These are phyloP conservation scores for Odontocolon sp. DNA, from an alignment of 2,888 invertebrate species.

Conservation along the genomic window DNA sequence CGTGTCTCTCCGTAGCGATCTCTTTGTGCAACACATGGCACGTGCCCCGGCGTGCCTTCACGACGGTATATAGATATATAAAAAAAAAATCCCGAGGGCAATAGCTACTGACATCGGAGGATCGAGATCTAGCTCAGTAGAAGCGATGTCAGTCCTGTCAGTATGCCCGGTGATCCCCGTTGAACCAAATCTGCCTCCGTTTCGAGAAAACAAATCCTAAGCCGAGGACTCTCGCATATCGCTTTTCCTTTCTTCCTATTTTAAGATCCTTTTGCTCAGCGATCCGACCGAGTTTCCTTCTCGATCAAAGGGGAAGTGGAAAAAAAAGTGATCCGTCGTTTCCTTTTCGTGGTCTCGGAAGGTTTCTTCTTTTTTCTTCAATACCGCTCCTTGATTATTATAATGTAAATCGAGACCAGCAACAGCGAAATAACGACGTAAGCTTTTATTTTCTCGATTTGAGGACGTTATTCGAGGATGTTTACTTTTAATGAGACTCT, in stretches of 20 bases:
- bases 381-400: too few relatives aligned
- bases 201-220: conserved; percentile 3
- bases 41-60: conserved; percentile 34
- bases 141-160: conserved; percentile 20
- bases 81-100: neutral
- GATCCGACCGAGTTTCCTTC: conserved; percentile 36
- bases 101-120: conserved; percentile 4
- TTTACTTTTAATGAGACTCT: neutral
- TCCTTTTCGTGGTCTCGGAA: conserved; percentile 41
- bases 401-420: neutral
- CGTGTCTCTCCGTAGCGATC: conserved; percentile 7
- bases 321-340: conserved; percentile 47
- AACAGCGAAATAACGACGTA: neutral
- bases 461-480: conserved; percentile 11
- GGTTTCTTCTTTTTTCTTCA: too few relatives aligned
- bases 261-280: conserved; percentile 3
- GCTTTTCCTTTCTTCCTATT: conserved; percentile 49
- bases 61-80: neutral
- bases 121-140: conserved; percentile 2
- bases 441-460: neutral
- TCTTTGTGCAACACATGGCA: conserved; percentile 33
- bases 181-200: conserved; percentile 8
- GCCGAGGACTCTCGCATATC: conserved; percentile 37
- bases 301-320: conserved; percentile 10
- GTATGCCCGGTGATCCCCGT: conserved; percentile 26